Conservation (phyloP, 2,113 vertebrate species). For the Sminthopsis crassicaudata region DNA sequence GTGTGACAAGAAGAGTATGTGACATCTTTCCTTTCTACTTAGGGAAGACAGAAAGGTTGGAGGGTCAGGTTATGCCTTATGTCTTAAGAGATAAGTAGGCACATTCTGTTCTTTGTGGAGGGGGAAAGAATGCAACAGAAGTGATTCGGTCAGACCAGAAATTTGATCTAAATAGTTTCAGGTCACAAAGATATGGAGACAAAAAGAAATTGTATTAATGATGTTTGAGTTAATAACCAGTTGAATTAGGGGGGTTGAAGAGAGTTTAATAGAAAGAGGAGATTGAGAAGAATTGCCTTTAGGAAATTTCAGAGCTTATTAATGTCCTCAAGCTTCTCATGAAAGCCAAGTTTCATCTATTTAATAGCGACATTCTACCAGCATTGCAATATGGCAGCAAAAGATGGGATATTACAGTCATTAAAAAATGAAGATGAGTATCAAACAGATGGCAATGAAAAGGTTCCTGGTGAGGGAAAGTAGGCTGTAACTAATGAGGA, state of each 20-base stretch:
- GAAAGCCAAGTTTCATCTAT: background rate
- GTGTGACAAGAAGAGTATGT: background rate
- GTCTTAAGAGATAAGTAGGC: background rate
- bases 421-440: background rate
- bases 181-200: background rate
- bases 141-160: background rate
- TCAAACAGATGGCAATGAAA: background rate
- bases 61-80: background rate
- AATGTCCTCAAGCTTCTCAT: background rate
- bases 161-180: background rate
- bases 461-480: background rate
- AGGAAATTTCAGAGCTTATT: background rate
- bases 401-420: background rate
- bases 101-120: background rate
- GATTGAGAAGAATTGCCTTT: background rate
- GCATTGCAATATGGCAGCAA: background rate
- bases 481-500: background rate
- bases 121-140: background rate
- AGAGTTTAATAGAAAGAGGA: background rate
- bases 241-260: background rate
- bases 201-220: background rate
- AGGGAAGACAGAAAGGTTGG: background rate
- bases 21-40: background rate
- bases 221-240: background rate
- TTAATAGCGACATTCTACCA: background rate